Evolutionary conservation across 2,888 invertebrate species (phyloP), one percentile per base, ranked within the genome.

Genomic region (Nesidiocoris tenuis): DNA sequence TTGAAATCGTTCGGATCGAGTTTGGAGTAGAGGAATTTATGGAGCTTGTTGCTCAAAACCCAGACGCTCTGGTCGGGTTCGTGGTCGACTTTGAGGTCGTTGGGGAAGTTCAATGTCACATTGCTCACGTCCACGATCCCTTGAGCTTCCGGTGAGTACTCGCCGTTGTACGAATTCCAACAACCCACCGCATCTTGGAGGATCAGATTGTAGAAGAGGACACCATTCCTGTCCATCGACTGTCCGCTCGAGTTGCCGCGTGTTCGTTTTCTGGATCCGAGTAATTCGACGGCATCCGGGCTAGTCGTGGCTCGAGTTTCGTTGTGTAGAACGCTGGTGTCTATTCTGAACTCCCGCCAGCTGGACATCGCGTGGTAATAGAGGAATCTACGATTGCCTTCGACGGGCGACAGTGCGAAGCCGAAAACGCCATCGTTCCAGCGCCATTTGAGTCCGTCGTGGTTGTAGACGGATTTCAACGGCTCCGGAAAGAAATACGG

Each of bases 341-440:
- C 86, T 0, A 94, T 92, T 0, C 90, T 83, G 82, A 91, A 94
- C 82, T 93, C 93, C 82, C 90, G 88, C 77, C 88, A 90, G 79
- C 93, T 92, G 1, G 90, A 88, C 83, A 93, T 86, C 0, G 93
- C 91, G 81, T 93, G 93, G 85, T 93, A 94, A 81, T 90, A 94
- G 1, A 93, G 83, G 0, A 90, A 90, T 76, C 91, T 89, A 82
- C 84, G 90, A 25, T 90, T 90, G 72, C 63, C 76, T 0, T 86
- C 80, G 0, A 89, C 87, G 3, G 88, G 88, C 0, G 90, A 88
- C 12, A 93, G 82, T 0, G 90, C 90, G 78, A 93, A 82, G 0
- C 93, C 93, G 79, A 92, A 93, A 0, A 94, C 83, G 0, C 91
- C 92, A 81, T 93, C 93, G 1, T 88, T 88, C 92, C 92, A 93